These are phyloP conservation scores for Meloidogyne chitwoodi DNA, from an alignment of 1,140 invertebrate species.

Conservation along the genomic window DNA sequence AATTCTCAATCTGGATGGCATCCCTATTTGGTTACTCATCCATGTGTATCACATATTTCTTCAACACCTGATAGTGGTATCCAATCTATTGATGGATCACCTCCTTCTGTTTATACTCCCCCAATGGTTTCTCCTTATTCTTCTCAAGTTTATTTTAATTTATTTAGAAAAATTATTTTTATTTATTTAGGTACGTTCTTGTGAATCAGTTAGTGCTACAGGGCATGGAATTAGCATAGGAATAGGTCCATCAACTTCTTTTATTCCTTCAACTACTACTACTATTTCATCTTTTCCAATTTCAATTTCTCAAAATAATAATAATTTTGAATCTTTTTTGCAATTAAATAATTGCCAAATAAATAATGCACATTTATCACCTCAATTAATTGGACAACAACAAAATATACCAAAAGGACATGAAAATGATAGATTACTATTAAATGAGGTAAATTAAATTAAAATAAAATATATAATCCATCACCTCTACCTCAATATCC, in stretches of 20 bases:
- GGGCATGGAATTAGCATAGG: neutral
- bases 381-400: conserved; percentile 16
- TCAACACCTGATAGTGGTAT: conserved; percentile 47
- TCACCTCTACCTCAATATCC: too few relatives aligned
- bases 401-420: neutral
- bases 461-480: neutral
- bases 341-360: neutral
- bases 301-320: conserved; percentile 1
- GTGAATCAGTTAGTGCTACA: conserved; percentile 9
- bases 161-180: neutral
- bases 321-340: neutral
- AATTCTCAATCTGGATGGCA: neutral
- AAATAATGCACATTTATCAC: neutral
- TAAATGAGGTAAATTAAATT: neutral
- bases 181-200: conserved; percentile 10
- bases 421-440: neutral
- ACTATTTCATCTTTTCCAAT: neutral
- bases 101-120: conserved; percentile 39
- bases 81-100: conserved; percentile 48
- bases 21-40: conserved; percentile 7
- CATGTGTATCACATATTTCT: conserved; percentile 29
- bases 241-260: neutral
- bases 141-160: conserved; percentile 11
- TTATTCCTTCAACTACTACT: neutral
- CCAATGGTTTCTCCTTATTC: conserved; percentile 43